Evolutionary conservation across 2,113 vertebrate genomes (phyloP), one percentile per base, ranked within the genome.

Genomic region (Elachura formosa): DNA sequence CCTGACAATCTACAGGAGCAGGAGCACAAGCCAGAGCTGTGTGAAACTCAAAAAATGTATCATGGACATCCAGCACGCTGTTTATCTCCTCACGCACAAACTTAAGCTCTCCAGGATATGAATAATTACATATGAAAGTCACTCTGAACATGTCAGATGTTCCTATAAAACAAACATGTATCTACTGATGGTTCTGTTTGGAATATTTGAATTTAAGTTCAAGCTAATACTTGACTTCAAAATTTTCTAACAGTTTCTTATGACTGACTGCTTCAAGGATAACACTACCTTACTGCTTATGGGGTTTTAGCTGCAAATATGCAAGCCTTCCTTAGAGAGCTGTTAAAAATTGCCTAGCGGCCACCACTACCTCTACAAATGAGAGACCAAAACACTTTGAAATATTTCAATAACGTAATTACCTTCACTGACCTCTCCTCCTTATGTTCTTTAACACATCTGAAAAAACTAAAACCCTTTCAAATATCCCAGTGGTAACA

Each of bases 11-110:
- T 54, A 99, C 99, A 2, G 98, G 98, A 81, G 98, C 98, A 51
- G 99, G 98, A 54, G 97, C 71, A 48, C 99, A 99, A 59, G 98
- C 99, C 95, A 99, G 94, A 1, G 98, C 97, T 0, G 99, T 99
- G 88, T 98, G 97, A 96, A 99, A 98, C 97, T 99, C 98, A 58
- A 99, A 99, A 45, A 98, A 97, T 16, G 98, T 98, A 72, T 99
- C 90, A 15, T 98, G 98, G 77, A 98, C 93, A 1, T 98, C 97
- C 11, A 18, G 12, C 5, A 80, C 5, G 0, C 95, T 97, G 75
- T 98, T 98, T n/a, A 99, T 62, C n/a, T 98, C 98, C 87, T 99
- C 98, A 17, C 56, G 97, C 43, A 98, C 79, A 87, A 99, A 96
- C 28, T 82, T 98, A 36, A 98, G 74, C 1, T 62, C 90, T 45